Evolutionary conservation across 2,797 vertebrate genomes (phyloP).

Genomic region (Xenentodon cancila): DNA sequence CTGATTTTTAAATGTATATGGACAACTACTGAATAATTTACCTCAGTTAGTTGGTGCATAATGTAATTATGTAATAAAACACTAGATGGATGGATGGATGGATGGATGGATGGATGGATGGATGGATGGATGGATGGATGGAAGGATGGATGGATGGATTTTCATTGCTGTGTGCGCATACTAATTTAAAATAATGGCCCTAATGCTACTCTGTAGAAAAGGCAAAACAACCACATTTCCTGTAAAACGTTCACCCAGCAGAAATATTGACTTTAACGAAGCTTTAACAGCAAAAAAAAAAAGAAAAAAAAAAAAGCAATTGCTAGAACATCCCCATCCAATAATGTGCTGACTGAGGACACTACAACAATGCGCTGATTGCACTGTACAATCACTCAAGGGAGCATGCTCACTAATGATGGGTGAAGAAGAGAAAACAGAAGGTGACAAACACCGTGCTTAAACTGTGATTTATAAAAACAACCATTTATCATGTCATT

Average conservation of each 20-base stretch:
- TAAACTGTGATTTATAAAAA: constrained; percentile 74
- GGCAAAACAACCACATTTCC: not conserved
- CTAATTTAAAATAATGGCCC: too few relatives aligned
- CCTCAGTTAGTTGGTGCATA: too few relatives aligned
- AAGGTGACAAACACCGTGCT: constrained; percentile 70
- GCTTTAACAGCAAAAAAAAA: constrained; percentile 25
- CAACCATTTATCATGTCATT: constrained; percentile 69
- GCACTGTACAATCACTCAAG: constrained; percentile 72
- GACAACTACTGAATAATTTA: too few relatives aligned
- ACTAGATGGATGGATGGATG: too few relatives aligned
- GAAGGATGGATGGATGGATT: too few relatives aligned
- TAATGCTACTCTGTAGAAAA: too few relatives aligned
- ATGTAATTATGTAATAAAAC: too few relatives aligned
- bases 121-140: too few relatives aligned
- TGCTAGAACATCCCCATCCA: constrained; percentile 48
- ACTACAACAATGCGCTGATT: constrained; percentile 73
- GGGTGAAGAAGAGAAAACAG: constrained; percentile 71
- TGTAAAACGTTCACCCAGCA: constrained; percentile 26
- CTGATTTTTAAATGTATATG: too few relatives aligned
- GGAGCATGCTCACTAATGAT: constrained; percentile 72
- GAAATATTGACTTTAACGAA: constrained; percentile 37
- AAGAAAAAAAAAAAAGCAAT: constrained; percentile 29
- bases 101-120: too few relatives aligned
- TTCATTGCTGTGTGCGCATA: too few relatives aligned
- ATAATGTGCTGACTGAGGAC: constrained; percentile 71